A percentile compares a stretch with the other conserved stretches of the same genome.
These are phyloP conservation scores for Dasyurus viverrinus DNA, from an alignment of 2,113 vertebrate species.

Conservation along the genomic window DNA sequence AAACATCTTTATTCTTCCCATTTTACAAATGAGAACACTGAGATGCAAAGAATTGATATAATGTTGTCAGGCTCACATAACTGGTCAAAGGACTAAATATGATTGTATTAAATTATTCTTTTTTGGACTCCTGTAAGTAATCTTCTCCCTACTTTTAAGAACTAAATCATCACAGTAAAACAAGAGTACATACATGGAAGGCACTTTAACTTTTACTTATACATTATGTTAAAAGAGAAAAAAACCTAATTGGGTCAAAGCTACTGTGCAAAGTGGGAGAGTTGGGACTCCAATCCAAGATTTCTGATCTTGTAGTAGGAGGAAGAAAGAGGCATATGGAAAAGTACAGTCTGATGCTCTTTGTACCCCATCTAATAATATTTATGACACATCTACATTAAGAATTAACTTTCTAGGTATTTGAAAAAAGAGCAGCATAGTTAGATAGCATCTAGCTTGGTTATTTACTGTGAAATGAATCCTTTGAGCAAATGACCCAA, in stretches of 20 bases:
- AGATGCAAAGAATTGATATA: not conserved
- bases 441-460: not conserved
- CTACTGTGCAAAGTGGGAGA: not conserved
- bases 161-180: not conserved
- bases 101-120: not conserved
- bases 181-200: not conserved
- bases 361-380: not conserved
- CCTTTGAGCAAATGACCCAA: slow-evolving; percentile 1
- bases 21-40: not conserved
- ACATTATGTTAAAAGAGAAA: not conserved
- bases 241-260: not conserved
- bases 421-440: not conserved
- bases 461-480: slow-evolving; percentile 41
- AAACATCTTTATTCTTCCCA: not conserved
- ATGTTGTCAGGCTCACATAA: not conserved
- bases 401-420: not conserved
- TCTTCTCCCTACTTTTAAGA: not conserved
- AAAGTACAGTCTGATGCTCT: not conserved
- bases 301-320: not conserved
- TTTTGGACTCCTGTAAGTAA: not conserved
- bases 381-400: not conserved
- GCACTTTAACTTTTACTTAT: not conserved
- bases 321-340: too few species aligned
- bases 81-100: not conserved
- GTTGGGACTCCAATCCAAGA: not conserved